Conservation (phyloP, 2,888 invertebrate genomes). For the Cryptocephalus primarius region DNA sequence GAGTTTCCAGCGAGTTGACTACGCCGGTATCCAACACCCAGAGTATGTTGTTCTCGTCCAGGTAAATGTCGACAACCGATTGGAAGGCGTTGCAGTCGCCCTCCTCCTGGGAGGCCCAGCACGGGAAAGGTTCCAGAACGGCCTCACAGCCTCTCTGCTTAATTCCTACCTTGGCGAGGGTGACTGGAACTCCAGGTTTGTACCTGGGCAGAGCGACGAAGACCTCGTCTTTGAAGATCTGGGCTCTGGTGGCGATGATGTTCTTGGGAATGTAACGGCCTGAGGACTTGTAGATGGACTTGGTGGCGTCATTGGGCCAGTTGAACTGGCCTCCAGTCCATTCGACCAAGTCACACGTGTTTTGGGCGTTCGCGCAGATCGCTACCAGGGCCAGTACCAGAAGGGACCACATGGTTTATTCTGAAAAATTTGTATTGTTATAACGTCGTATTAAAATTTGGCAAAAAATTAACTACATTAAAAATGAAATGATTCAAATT, state of each 20-base stretch:
- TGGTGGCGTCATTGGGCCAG: constrained; percentile 36
- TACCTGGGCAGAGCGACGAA: constrained; percentile 49
- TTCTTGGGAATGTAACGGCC: constrained; percentile 48
- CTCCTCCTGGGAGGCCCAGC: constrained; percentile 51
- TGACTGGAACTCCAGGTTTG: constrained; percentile 55
- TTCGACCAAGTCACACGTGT: constrained; percentile 26
- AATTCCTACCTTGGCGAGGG: constrained; percentile 46
- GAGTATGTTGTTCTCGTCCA: constrained; percentile 51
- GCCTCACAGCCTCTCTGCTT: constrained; percentile 39
- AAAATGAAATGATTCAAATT: too few relatives aligned
- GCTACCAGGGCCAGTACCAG: constrained; percentile 6
- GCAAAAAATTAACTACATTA: too few relatives aligned
- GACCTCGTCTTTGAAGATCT: constrained; percentile 44
- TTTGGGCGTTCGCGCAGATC: constrained; percentile 11
- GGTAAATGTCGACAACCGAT: constrained; percentile 56
- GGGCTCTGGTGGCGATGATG: constrained; percentile 48
- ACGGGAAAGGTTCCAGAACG: constrained; percentile 49
- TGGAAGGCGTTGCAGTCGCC: constrained; percentile 54
- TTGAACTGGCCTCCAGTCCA: constrained; percentile 26
- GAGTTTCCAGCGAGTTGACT: constrained; percentile 53
- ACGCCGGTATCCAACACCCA: constrained; percentile 66
- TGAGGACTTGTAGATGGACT: constrained; percentile 44
- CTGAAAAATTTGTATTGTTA: constrained; percentile 3
- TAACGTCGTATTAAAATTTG: too few relatives aligned
- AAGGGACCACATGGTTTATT: constrained; percentile 13